Base-by-base conservation (phyloP, 1,140 invertebrate genomes). In the Yoshiicerus persimilis region DNA sequence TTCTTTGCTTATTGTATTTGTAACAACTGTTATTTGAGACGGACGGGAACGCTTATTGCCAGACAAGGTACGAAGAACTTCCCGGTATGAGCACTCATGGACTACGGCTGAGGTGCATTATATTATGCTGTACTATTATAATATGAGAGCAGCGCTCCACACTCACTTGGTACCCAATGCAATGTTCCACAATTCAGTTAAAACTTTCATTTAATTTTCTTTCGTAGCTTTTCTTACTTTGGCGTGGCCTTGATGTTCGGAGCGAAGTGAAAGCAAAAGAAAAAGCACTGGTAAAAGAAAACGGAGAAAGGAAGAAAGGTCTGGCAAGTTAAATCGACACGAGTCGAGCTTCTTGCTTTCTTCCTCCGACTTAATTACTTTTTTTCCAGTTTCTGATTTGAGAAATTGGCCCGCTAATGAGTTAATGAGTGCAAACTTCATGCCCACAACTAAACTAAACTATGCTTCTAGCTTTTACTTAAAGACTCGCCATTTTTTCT, bases 381-480 rank as follows among this genome's bases (percentile, higher is more conserved):
- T 77, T 66, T 77, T 77, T 77, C 70, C 70, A 77, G 70, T n/a
- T 77, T 77, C 70, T 77, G 70, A 77, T 77, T 77, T 77, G 70
- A 77, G 70, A 77, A 77, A 77, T 77, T 77, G 70, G 70, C 70
- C 70, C 30, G 70, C 70, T 77, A 77, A 77, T 77, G 70, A 77
- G 70, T 77, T 77, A 77, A 77, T 77, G 70, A 77, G 70, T 36
- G 34, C 70, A 77, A 77, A 77, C 70, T 77, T 77, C 70, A 77
- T 36, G 70, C 70, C 70, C 70, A 77, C 70, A 77, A 77, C 70
- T 77, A 77, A 77, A 77, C 70, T 77, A 77, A 47, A 66, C 64
- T 66, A n/a, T 34, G 70, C 41, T 47, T 47, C 41, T 20, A 47
- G 41, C 41, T 8, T 2, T 20, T 8, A 1, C 34, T 32, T 77